Evolutionary conservation across 1,140 invertebrate species (phyloP), one percentile per base, ranked within the genome.

Genomic region (Calosoma granatense): DNA sequence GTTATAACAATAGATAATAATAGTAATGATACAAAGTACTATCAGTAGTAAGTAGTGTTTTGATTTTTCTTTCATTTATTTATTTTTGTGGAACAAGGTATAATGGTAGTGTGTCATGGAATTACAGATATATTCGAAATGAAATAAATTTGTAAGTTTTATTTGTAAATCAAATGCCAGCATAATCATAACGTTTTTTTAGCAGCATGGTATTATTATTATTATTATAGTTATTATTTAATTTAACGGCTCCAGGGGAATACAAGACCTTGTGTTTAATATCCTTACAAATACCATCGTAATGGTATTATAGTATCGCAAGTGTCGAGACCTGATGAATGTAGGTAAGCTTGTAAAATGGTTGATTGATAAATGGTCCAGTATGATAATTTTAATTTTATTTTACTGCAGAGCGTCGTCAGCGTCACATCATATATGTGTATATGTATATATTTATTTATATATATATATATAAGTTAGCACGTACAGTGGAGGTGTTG

Each of bases 301-400:
- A 47, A 47, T 47, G 9, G 6, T 36, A 9, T 36, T 36, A 36
- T 36, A 36, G 26, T 36, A 9, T 36, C n/a, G n/a, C n/a, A n/a
- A n/a, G n/a, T n/a, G 26, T 36, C 26, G 9, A 9, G 17, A 47
- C 41, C 41, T 51, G 52, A 56, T 22, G 55, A 51, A 58, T 61
- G 59, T 62, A 60, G 57, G 59, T 64, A 64, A 67, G 65, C 52
- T 57, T 51, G 51, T 53, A 23, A 53, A 53, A 30, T 41, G 53
- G 59, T 65, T 56, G 62, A 54, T 39, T 63, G 57, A 63, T 60
- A 63, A 67, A 63, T 65, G 64, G 65, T 66, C 65, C 65, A 67
- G 65, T 67, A 66, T 58, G 60, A 64, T 63, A 60, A 63, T 64
- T 63, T 36, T n/a, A n/a, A 36, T 36, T 36, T 9, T 9, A 36